These are phyloP conservation scores for Gryllus bimaculatus DNA, from an alignment of 1,140 invertebrate genomes.

Conservation along the genomic window DNA sequence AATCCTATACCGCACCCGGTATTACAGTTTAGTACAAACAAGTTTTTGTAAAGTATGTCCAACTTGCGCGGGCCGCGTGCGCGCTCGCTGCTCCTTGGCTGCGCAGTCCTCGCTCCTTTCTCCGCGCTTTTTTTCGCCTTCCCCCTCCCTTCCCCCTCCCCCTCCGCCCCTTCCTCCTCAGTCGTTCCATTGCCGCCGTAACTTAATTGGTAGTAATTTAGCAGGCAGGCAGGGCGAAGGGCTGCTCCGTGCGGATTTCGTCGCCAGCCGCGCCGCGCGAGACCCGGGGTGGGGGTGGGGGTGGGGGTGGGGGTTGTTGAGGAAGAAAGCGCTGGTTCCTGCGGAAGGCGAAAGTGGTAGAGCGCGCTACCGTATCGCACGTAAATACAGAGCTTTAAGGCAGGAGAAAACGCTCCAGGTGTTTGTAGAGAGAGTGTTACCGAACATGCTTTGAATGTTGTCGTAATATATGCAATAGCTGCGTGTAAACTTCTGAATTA, in stretches of 20 bases:
- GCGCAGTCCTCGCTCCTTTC: not conserved
- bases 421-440: too few species aligned
- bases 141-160: not conserved
- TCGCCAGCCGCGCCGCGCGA: not conserved
- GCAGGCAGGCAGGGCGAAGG: not conserved
- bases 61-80: not conserved
- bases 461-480: too few species aligned
- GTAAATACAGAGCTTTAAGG: too few species aligned
- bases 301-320: too few species aligned
- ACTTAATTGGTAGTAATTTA: constrained; percentile 1
- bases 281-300: too few species aligned
- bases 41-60: not conserved
- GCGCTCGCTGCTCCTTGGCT: too few species aligned
- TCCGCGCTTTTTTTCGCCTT: not conserved
- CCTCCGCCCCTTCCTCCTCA: not conserved
- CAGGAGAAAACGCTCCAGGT: too few species aligned
- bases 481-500: too few species aligned
- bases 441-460: too few species aligned
- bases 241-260: not conserved
- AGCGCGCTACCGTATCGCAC: too few species aligned
- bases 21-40: not conserved
- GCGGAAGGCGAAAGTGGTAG: too few species aligned
- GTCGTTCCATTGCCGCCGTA: not conserved
- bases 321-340: too few species aligned
- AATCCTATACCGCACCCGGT: not conserved